Evolutionary conservation across 2,113 vertebrate genomes (phyloP).

Genomic region (Pseudonaja textilis): DNA sequence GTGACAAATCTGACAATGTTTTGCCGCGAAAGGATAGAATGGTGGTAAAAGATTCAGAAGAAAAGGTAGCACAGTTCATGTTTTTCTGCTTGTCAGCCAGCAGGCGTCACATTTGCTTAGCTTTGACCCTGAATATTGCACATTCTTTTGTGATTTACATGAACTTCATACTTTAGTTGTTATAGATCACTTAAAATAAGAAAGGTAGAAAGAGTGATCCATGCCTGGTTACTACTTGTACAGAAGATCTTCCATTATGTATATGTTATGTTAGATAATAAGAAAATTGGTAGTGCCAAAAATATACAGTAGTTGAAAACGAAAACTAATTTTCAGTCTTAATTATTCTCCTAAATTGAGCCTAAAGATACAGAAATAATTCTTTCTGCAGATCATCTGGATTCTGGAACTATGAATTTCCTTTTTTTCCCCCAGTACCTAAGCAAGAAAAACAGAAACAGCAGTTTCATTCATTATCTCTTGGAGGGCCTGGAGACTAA

Average conservation of each 20-base stretch:
- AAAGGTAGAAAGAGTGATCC: neutral
- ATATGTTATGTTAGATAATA: neutral
- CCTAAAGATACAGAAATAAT: neutral
- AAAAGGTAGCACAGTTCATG: neutral
- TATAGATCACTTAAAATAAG: neutral
- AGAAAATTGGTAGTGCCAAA: neutral
- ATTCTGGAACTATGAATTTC: neutral
- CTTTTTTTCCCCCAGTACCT: neutral
- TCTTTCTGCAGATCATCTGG: neutral
- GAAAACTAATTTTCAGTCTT: neutral
- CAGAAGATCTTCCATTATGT: neutral
- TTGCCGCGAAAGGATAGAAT: neutral
- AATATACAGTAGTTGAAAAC: neutral
- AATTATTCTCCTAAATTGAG: neutral
- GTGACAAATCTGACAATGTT: neutral
- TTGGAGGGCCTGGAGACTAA: no score
- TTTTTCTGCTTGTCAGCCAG: neutral
- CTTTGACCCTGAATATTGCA: neutral
- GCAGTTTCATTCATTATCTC: neutral
- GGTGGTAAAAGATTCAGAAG: no score
- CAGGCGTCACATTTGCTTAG: slow-evolving; percentile 18
- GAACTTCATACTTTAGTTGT: neutral
- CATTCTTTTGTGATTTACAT: neutral
- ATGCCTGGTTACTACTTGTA: neutral
- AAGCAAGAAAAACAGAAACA: neutral